Evolutionary conservation across 1,140 invertebrate species (phyloP).

Genomic region (Artemia franciscana): DNA sequence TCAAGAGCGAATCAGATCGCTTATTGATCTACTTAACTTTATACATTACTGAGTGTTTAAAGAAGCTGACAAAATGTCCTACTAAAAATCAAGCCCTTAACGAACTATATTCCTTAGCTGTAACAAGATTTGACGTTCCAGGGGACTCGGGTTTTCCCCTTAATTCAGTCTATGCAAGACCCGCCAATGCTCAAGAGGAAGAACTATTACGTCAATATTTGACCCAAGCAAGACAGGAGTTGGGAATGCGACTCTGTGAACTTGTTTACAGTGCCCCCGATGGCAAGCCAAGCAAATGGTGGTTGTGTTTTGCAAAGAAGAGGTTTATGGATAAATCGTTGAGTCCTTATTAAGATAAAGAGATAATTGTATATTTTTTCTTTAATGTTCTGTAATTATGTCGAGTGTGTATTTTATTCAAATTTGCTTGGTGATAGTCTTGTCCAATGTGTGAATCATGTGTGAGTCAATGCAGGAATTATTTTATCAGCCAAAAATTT

Average conservation of each 20-base stretch:
- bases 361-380: too few species aligned
- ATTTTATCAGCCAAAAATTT: too few species aligned
- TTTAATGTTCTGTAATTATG: too few species aligned
- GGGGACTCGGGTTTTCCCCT: constrained; percentile 89
- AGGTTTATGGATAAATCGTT: constrained; percentile 99
- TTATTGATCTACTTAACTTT: constrained; percentile 92
- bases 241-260: constrained; percentile 65
- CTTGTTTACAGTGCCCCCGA: constrained; percentile 71
- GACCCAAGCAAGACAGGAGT: constrained; percentile 83
- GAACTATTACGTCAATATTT: constrained; percentile 81
- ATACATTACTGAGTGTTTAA: constrained; percentile 96
- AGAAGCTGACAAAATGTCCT: constrained; percentile 71
- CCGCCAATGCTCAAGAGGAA: constrained; percentile 44
- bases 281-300: constrained; percentile 96
- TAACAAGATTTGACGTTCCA: constrained; percentile 87
- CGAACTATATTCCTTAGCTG: constrained; percentile 87
- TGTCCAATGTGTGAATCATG: too few species aligned
- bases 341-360: constrained; percentile 27
- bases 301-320: constrained; percentile 96
- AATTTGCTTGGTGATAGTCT: too few species aligned
- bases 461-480: too few species aligned
- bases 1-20: constrained; percentile 86
- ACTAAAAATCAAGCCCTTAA: constrained; percentile 70
- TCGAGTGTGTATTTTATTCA: too few species aligned
- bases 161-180: constrained; percentile 86